Base-by-base conservation (phyloP, 2,888 invertebrate species). In the Caenorhabditis drosophilae region DNA sequence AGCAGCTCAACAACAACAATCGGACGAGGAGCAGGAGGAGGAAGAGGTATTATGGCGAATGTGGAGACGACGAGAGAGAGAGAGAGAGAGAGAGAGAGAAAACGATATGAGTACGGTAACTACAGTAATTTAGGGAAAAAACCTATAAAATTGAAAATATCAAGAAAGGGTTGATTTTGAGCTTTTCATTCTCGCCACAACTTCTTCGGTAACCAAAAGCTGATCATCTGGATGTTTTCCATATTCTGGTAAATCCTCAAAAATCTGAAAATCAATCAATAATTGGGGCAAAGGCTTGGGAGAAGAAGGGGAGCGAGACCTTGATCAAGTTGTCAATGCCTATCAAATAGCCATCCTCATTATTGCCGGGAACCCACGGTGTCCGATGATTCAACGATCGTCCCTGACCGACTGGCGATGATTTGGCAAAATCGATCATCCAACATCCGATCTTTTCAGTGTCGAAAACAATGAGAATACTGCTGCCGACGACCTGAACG, bases 391-490 rank as follows among this genome's bases (percentile, higher is more conserved):
- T 89, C 16, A 96, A 53, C 25, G 51, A 44, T 20, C 68, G 27
- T 11, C 64, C 70, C 2, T 67, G 63, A 0, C 91, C 90, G 45
- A 94, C 86, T 51, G 88, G 87, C 52, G 90, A 88, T 0, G 93
- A 93, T 44, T 97, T 97, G 46, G 94, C 95, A 84, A 97, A 97
- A 84, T 97, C 97, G 67, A 97, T 97, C 75, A 97, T 87, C 96
- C 96, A 97, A 7, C 90, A 92, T 23, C 93, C 93, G 34, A 91
- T 91, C 79, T 90, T 90, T 62, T 89, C 88, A 59, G 90, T 89
- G 84, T 97, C 96, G 84, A 93, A 93, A 66, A 96, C 91, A 79
- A 97, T 90, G 80, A 97, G 90, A 74, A 96, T 89, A 85, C 93
- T 93, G 85, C 93, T 93, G 34, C 93, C 92, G 79, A 93, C 90